Evolutionary conservation across 2,113 vertebrate genomes (phyloP).

Genomic region (Sylvietta virens): DNA sequence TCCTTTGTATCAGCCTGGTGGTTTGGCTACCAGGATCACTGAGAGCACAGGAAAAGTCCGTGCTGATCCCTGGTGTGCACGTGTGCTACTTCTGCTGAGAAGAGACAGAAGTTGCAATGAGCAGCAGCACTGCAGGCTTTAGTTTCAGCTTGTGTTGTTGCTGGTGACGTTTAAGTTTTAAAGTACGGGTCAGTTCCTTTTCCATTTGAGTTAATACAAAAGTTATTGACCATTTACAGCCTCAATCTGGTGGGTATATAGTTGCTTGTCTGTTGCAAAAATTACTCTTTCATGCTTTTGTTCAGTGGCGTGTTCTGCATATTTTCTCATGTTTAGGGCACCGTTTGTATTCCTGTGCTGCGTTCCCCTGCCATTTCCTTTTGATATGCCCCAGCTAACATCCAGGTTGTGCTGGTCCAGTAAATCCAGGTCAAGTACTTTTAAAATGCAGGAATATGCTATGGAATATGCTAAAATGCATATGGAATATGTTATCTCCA

Average conservation of each 20-base stretch:
- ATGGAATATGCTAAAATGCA: no score
- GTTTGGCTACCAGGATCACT: background rate
- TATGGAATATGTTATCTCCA: background rate
- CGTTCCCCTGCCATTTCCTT: background rate
- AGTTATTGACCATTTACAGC: background rate
- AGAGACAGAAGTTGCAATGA: background rate
- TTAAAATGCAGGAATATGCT: background rate
- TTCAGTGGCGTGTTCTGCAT: background rate
- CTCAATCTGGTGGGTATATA: background rate
- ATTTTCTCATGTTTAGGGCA: background rate
- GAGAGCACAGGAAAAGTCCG: background rate
- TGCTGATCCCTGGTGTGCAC: background rate
- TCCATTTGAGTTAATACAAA: background rate
- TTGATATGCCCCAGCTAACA: background rate
- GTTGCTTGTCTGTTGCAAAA: background rate
- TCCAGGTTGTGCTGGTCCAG: background rate
- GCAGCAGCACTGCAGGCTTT: background rate
- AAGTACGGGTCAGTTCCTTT: background rate
- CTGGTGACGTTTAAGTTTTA: background rate
- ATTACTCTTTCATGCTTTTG: background rate
- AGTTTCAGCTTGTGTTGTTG: background rate
- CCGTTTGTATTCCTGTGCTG: background rate
- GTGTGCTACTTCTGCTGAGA: background rate
- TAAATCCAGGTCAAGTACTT: background rate
- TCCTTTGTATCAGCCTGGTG: background rate